Percentiles rank a stretch among this genome's conserved stretches.
Conservation (phyloP, 2,888 invertebrate species). For the Pristionchus fissidentatus region DNA sequence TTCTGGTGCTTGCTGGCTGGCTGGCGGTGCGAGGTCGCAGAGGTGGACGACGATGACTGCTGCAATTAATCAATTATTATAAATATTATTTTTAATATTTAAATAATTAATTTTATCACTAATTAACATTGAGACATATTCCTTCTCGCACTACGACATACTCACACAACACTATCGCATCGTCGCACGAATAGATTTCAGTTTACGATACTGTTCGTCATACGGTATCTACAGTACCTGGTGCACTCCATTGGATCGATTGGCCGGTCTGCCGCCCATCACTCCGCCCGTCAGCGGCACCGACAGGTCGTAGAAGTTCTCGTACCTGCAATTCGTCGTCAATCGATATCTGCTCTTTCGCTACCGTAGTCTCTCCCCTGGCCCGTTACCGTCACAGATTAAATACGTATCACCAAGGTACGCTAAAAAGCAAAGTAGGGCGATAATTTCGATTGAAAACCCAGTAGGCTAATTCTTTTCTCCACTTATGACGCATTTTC, state of each 20-base stretch:
- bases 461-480: too few species aligned
- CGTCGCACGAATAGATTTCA: too few species aligned
- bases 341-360: neutral
- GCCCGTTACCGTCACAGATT: neutral
- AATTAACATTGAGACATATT: neutral
- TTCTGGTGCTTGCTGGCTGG: slow-evolving; percentile 52
- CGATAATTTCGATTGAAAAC: too few species aligned
- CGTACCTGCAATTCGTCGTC: slow-evolving; percentile 78
- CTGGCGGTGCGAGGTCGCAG: neutral
- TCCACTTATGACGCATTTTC: too few species aligned
- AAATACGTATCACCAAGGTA: neutral
- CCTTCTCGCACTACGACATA: neutral
- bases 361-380: neutral
- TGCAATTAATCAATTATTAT: too few species aligned
- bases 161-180: too few species aligned
- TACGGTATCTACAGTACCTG: too few species aligned
- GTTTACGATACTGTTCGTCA: too few species aligned
- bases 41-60: neutral
- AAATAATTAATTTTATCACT: too few species aligned
- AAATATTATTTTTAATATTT: too few species aligned
- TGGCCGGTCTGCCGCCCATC: neutral
- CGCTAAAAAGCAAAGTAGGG: neutral
- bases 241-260: neutral
- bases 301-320: slow-evolving; percentile 94
- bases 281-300: slow-evolving; percentile 80